Percentiles rank a stretch among this genome's conserved stretches.
Conservation (phyloP, 1,140 invertebrate species). For the Drosophila guanche region DNA sequence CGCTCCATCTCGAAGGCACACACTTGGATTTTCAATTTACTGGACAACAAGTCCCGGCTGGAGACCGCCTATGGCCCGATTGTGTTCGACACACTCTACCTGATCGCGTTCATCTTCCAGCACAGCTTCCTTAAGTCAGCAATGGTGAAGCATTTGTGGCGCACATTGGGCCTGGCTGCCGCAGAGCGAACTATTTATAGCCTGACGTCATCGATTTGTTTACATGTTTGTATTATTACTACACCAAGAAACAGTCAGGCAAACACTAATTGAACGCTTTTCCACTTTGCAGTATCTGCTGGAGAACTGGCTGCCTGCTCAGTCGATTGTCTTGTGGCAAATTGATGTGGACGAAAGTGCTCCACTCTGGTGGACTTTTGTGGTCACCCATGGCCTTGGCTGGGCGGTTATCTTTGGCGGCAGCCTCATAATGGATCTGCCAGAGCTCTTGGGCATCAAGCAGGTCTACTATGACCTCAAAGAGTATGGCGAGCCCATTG, state of each 20-base stretch:
- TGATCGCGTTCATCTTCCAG: conserved; percentile 85
- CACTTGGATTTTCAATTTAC: conserved; percentile 77
- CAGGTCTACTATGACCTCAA: conserved; percentile 83
- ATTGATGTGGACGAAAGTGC: conserved; percentile 82
- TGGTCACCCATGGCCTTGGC: conserved; percentile 84
- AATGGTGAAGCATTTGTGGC: conserved; percentile 79
- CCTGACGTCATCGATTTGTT: conserved; percentile 81
- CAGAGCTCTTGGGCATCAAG: conserved; percentile 86
- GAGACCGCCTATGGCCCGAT: conserved; percentile 80
- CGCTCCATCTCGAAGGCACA: conserved; percentile 57
- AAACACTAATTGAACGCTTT: conserved; percentile 2
- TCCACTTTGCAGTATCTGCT: conserved; percentile 72
- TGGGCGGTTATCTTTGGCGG: conserved; percentile 87
- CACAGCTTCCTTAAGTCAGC: conserved; percentile 84
- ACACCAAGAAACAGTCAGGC: background rate
- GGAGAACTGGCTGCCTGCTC: conserved; percentile 83
- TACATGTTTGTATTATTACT: conserved; percentile 69
- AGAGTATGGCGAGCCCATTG: conserved; percentile 52
- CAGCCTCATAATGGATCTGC: conserved; percentile 86
- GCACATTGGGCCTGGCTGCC: conserved; percentile 80
- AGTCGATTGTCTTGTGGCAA: conserved; percentile 84
- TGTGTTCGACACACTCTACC: conserved; percentile 83
- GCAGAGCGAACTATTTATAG: conserved; percentile 85
- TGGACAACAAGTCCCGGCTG: conserved; percentile 73
- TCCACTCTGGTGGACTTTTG: conserved; percentile 84